A percentile compares a stretch with the other conserved stretches of the same genome.
Conservation (phyloP, 2,888 invertebrate species). For the Apoda limacodes region DNA sequence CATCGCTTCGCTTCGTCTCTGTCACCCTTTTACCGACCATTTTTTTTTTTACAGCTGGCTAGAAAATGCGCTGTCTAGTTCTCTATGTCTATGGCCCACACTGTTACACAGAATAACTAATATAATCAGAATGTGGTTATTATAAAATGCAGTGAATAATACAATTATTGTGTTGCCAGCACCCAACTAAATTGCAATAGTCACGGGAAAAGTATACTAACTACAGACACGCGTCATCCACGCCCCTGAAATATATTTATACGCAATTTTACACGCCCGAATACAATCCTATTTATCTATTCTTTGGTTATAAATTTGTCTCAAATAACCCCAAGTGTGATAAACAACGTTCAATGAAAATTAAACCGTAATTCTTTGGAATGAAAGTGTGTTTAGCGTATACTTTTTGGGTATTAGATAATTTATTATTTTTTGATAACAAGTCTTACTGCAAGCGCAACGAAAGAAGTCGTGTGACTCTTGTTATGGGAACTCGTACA, state of each 20-base stretch:
- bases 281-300: constrained; percentile 52
- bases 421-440: constrained; percentile 26
- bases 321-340: constrained; percentile 20
- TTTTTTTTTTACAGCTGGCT: too few species aligned
- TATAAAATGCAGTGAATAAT: neutral
- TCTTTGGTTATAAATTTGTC: constrained; percentile 39
- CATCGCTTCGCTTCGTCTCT: too few species aligned
- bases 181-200: constrained; percentile 27
- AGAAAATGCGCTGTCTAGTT: too few species aligned
- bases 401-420: constrained; percentile 2
- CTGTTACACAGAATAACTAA: too few species aligned
- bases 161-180: neutral
- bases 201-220: constrained; percentile 56
- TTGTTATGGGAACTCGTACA: constrained; percentile 54
- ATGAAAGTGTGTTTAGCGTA: too few species aligned
- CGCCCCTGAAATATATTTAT: constrained; percentile 52
- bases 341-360: constrained; percentile 2
- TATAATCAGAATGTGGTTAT: neutral
- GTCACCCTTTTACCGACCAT: too few species aligned
- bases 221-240: constrained; percentile 44
- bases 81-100: too few species aligned
- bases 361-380: neutral
- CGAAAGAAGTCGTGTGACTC: constrained; percentile 54
- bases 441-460: constrained; percentile 29
- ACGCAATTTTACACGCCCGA: constrained; percentile 37